Percentiles rank a stretch among this genome's conserved stretches.
phyloP scores from a whole-genome alignment of 2,797 vertebrate species.

The Mormyrops attenuatus region DNA sequence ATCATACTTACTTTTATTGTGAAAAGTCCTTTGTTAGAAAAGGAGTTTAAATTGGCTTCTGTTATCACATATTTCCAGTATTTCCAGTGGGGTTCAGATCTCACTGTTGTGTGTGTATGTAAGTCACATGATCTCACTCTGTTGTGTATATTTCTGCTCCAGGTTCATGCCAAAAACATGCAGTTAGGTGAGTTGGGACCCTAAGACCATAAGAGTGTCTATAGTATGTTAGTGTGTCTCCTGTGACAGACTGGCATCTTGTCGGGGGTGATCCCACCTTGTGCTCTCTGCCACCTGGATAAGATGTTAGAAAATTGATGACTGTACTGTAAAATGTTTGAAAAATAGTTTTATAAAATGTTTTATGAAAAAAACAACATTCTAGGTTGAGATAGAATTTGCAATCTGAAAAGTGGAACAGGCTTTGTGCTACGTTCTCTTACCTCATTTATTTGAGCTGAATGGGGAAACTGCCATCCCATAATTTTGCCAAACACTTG shows the following conservation, averaged over 20 bases:
- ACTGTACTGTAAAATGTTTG: not conserved
- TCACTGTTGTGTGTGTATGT: not conserved
- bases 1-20: not conserved
- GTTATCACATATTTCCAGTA: not conserved
- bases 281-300: not conserved
- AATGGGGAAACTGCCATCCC: not conserved
- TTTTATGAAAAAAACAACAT: not conserved
- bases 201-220: not conserved
- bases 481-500: not conserved
- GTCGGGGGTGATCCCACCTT: not conserved
- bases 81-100: not conserved
- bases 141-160: not conserved
- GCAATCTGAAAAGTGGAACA: not conserved
- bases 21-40: not conserved
- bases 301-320: not conserved
- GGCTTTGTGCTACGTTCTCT: not conserved
- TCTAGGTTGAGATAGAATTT: not conserved
- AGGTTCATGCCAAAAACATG: not conserved
- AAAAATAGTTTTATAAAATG: not conserved
- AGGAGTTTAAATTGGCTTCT: not conserved
- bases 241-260: not conserved
- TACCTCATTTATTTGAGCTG: not conserved
- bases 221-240: not conserved
- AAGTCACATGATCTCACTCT: not conserved
- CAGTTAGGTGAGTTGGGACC: not conserved